Conservation (phyloP, 1,140 invertebrate species). For the Cotesia glomerata region DNA sequence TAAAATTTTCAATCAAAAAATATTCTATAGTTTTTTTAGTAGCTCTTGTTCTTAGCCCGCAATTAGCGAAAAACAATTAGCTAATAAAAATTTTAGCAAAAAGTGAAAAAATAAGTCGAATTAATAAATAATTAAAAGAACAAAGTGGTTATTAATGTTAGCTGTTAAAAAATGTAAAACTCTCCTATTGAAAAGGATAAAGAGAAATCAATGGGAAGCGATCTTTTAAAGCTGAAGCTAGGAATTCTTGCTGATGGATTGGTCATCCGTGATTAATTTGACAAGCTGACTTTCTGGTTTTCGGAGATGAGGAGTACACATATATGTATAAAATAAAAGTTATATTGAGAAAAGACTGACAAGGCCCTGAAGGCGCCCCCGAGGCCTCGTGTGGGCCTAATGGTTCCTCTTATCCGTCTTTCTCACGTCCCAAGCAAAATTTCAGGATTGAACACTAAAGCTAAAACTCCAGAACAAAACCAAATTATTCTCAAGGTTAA, state of each 20-base stretch:
- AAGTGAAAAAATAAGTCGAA: no score
- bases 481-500: constrained; percentile 27
- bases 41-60: no score
- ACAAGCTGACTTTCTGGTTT: constrained; percentile 66
- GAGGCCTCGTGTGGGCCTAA: constrained; percentile 37
- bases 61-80: no score
- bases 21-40: no score
- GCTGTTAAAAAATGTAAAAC: neutral
- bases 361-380: constrained; percentile 50
- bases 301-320: constrained; percentile 45
- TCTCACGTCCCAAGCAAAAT: neutral
- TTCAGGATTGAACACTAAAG: neutral
- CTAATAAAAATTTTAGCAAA: no score
- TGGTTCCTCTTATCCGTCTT: neutral
- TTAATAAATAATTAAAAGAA: no score
- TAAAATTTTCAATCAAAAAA: no score
- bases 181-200: neutral
- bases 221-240: constrained; percentile 46
- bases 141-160: no score
- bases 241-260: constrained; percentile 64
- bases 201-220: constrained; percentile 19
- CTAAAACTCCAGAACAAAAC: neutral
- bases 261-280: constrained; percentile 66
- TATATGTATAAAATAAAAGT: constrained; percentile 19
- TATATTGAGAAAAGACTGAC: constrained; percentile 45